Conservation (phyloP, 2,888 invertebrate genomes). For the Parnassius mnemosyne region DNA sequence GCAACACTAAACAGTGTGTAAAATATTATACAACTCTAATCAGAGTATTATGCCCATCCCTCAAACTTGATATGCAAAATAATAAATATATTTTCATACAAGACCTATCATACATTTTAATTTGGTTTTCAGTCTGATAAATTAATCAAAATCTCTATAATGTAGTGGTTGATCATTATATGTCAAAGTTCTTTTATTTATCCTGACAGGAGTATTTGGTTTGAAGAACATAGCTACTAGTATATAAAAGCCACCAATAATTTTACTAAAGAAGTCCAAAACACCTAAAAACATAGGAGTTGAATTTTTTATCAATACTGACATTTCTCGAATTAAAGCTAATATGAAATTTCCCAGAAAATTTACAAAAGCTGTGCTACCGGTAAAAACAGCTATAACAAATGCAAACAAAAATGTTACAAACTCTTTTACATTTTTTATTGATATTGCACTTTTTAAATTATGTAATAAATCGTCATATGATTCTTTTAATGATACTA, state of each 20-base stretch:
- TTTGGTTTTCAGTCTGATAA: slow-evolving; percentile 1
- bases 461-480: slow-evolving; percentile 51
- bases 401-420: slow-evolving; percentile 67
- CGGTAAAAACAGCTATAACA: slow-evolving; percentile 75
- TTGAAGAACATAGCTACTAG: slow-evolving; percentile 82
- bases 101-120: not conserved
- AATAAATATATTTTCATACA: not conserved
- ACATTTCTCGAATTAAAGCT: slow-evolving; percentile 79
- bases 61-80: no score
- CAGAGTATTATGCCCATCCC: no score
- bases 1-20: not conserved
- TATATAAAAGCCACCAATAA: slow-evolving; percentile 83
- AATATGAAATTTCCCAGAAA: slow-evolving; percentile 82
- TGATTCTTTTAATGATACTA: slow-evolving; percentile 51
- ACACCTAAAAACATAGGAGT: slow-evolving; percentile 82
- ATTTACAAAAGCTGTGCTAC: slow-evolving; percentile 73
- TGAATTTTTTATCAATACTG: slow-evolving; percentile 75
- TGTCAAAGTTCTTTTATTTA: slow-evolving; percentile 47
- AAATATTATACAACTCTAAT: no score
- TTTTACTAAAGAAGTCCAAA: slow-evolving; percentile 80
- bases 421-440: slow-evolving; percentile 67
- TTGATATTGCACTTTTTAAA: slow-evolving; percentile 55
- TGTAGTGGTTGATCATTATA: slow-evolving; percentile 40
- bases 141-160: slow-evolving; percentile 60
- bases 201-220: slow-evolving; percentile 51